Percentiles rank a stretch among this genome's conserved stretches.
phyloP scores from a whole-genome alignment of 2,888 invertebrate genomes.

The Nineta flava region DNA sequence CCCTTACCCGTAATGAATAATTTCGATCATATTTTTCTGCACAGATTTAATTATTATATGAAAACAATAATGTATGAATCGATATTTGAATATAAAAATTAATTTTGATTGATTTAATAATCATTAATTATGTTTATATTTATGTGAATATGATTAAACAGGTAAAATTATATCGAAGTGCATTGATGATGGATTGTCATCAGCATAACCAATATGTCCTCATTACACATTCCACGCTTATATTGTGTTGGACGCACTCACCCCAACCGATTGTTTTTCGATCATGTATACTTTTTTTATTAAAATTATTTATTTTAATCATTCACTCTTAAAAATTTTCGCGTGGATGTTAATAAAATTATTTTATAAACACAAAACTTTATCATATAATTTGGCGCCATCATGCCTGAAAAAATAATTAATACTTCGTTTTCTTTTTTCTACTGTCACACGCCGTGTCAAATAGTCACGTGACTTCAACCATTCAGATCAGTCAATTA shows the following conservation, averaged over 20 bases:
- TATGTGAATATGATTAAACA: not conserved
- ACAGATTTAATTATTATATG: not conserved
- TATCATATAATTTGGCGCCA: slow-evolving; percentile 37
- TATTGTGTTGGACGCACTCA: slow-evolving; percentile 7
- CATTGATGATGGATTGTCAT: slow-evolving; percentile 19
- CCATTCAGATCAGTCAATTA: not conserved
- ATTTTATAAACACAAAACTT: slow-evolving; percentile 29
- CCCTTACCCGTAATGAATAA: slow-evolving; percentile 1
- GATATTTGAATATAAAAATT: not conserved
- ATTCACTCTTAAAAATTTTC: slow-evolving; percentile 9
- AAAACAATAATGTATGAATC: not conserved
- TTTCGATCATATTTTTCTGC: not conserved
- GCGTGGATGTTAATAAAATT: slow-evolving; percentile 9
- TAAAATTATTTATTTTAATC: slow-evolving; percentile 7
- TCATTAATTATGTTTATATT: slow-evolving; percentile 1
- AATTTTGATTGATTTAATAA: not conserved
- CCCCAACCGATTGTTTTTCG: slow-evolving; percentile 10
- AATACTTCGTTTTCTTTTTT: slow-evolving; percentile 16
- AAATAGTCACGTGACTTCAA: slow-evolving; percentile 32
- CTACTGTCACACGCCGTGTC: slow-evolving; percentile 15
- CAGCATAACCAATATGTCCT: slow-evolving; percentile 37
- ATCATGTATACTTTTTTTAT: slow-evolving; percentile 5
- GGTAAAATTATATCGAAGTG: not conserved
- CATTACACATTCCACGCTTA: slow-evolving; percentile 29
- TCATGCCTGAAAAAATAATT: slow-evolving; percentile 37